Conservation (phyloP, 2,113 vertebrate species). For the Gnathonemus echidnorhynchus region DNA sequence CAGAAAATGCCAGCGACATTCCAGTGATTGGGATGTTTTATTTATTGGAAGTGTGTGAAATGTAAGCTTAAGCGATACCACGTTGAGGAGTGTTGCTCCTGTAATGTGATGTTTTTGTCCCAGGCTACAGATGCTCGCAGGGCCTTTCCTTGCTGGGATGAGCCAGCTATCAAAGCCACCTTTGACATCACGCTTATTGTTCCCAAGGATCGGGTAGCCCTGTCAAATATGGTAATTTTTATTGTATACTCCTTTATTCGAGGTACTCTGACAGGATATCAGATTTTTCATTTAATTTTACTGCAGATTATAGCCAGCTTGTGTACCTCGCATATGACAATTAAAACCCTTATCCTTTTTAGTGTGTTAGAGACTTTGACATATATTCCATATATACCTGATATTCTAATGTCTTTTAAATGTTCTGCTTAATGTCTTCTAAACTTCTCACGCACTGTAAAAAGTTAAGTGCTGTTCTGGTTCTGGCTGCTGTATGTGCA, state of each 20-base stretch:
- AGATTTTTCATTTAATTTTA: not conserved
- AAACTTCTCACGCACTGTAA: not conserved
- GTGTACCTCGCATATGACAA: not conserved
- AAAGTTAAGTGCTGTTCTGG: not conserved
- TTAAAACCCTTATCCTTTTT: not conserved
- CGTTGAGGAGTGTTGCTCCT: not conserved
- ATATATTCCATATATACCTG: not conserved
- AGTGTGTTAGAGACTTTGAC: not conserved
- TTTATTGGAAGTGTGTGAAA: not conserved
- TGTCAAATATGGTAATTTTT: slow-evolving; percentile 85
- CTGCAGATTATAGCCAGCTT: not conserved
- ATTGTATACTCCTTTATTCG: not conserved
- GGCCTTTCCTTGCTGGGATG: slow-evolving; percentile 98
- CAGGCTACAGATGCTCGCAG: slow-evolving; percentile 95
- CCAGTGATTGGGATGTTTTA: not conserved
- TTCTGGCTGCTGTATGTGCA: not conserved
- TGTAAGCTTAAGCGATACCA: not conserved
- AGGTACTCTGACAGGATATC: not conserved
- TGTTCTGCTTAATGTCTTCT: not conserved
- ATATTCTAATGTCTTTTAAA: not conserved
- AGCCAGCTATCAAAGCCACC: slow-evolving; percentile 96
- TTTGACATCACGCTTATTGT: slow-evolving; percentile 94
- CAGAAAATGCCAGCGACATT: not conserved
- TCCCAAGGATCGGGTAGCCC: slow-evolving; percentile 92
- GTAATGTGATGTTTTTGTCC: not conserved